A percentile compares a stretch with the other conserved stretches of the same genome.
These are phyloP conservation scores for Belgica antarctica DNA, from an alignment of 2,888 invertebrate genomes.

Conservation along the genomic window DNA sequence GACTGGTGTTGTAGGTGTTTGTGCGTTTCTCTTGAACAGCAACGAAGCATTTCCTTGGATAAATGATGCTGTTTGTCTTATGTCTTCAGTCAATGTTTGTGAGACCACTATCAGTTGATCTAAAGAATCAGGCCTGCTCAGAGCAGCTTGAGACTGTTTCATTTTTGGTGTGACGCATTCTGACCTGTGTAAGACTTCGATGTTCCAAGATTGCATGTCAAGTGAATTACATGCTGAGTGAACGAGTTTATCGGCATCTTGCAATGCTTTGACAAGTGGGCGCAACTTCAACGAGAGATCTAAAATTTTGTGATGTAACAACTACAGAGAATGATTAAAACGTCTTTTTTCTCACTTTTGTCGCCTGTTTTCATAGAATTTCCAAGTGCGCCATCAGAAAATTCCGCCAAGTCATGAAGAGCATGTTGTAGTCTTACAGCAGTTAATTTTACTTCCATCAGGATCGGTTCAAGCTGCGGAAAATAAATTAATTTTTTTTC, in stretches of 20 bases:
- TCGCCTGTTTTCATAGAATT: slow-evolving; percentile 81
- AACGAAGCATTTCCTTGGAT: slow-evolving; percentile 82
- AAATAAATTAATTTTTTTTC: too few relatives aligned
- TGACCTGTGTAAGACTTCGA: slow-evolving; percentile 61
- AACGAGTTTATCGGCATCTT: slow-evolving; percentile 76
- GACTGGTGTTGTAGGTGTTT: slow-evolving; percentile 48
- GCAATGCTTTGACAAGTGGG: slow-evolving; percentile 74
- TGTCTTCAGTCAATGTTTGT: slow-evolving; percentile 82
- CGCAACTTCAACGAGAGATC: slow-evolving; percentile 69
- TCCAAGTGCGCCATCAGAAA: slow-evolving; percentile 82
- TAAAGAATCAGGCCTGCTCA: slow-evolving; percentile 81
- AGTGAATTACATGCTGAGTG: slow-evolving; percentile 73
- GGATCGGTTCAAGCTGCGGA: slow-evolving; percentile 70
- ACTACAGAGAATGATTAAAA: background rate
- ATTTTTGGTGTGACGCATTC: slow-evolving; percentile 54
- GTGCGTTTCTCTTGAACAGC: slow-evolving; percentile 66
- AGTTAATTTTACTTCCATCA: slow-evolving; percentile 81
- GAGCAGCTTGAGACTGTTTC: slow-evolving; percentile 52
- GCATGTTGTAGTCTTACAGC: slow-evolving; percentile 75
- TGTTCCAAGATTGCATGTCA: slow-evolving; percentile 76
- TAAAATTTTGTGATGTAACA: too few relatives aligned
- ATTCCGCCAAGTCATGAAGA: slow-evolving; percentile 82
- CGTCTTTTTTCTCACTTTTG: slow-evolving; percentile 59
- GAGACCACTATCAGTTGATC: slow-evolving; percentile 87
- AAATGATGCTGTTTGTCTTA: slow-evolving; percentile 83